Base-by-base conservation (phyloP, 1,140 invertebrate genomes). In the Ephestia elutella region DNA sequence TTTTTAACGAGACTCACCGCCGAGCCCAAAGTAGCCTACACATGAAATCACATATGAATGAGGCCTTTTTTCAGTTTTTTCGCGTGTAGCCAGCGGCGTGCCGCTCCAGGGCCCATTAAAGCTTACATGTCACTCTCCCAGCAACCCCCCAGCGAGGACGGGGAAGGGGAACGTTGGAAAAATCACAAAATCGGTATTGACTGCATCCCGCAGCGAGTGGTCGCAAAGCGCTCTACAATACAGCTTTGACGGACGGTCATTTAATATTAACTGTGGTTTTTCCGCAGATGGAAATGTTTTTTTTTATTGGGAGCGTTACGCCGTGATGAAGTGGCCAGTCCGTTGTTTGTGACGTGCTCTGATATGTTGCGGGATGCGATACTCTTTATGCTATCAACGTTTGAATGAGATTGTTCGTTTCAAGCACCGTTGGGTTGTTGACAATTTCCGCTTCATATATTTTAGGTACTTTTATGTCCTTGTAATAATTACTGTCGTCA, bases 231-330 rank as follows among this genome's bases (percentile, higher is more conserved):
- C 73, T 73, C 71, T 68, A 82, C 82, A 82, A 87, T 84, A 83
- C 78, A 77, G 80, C 85, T 86, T 87, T 87, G 85, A 87, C 79
- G 76, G 73, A 84, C 83, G 82, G 77, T 87, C 83, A 85, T 87
- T 86, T 87, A 87, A 86, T 87, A 87, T 87, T 87, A 87, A 86
- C 85, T 86, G 85, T 78, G 85, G 85, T 87, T 87, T 82, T 82
- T 80, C 83, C 79, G 80, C 82, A 84, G 80, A 87, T 87, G 85
- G 80, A 82, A 87, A 86, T 86, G 79, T 87, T 87, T 86, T 87
- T 86, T 86, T 87, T 86, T 86, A 84, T 83, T 80, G 75, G 64
- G 66, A 62, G 71, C 70, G 80, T 81, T 78, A 82, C 82, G 78
- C 73, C 63, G 81, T 86, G 85, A 87, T 86, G 82, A 87, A 86